Evolutionary conservation across 2,797 vertebrate species (phyloP).

Genomic region (Novumbra hubbsi): DNA sequence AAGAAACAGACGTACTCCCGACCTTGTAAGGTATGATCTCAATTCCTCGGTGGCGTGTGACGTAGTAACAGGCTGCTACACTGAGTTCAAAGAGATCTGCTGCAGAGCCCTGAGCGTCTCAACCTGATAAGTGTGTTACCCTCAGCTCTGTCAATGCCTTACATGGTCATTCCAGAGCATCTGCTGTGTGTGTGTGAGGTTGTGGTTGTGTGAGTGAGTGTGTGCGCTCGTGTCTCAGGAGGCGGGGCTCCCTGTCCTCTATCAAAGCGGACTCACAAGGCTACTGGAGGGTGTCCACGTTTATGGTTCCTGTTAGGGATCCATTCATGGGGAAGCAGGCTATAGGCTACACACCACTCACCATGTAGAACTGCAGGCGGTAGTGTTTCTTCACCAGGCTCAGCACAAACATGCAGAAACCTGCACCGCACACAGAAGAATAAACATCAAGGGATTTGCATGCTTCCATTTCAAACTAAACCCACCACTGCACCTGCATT

Average conservation of each 20-base stretch:
- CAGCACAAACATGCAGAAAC: constrained; percentile 99
- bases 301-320: not conserved
- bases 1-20: not conserved
- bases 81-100: no score
- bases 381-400: constrained; percentile 99
- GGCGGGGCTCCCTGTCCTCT: not conserved
- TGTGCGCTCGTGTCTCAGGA: not conserved
- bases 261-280: not conserved
- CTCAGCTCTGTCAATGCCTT: not conserved
- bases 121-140: not conserved
- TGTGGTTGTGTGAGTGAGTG: not conserved
- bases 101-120: not conserved
- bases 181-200: not conserved
- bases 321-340: not conserved
- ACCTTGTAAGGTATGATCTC: not conserved
- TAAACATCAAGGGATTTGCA: not conserved
- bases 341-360: constrained; percentile 58
- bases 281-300: constrained; percentile 1
- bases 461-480: not conserved
- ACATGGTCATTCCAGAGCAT: not conserved
- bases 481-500: no score
- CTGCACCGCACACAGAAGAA: constrained; percentile 50
- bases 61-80: no score
- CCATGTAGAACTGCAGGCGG: constrained; percentile 99
- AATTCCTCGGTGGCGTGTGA: not conserved